These are phyloP conservation scores for Ceuthmochares aereus DNA, from an alignment of 2,113 vertebrate genomes.

Conservation along the genomic window DNA sequence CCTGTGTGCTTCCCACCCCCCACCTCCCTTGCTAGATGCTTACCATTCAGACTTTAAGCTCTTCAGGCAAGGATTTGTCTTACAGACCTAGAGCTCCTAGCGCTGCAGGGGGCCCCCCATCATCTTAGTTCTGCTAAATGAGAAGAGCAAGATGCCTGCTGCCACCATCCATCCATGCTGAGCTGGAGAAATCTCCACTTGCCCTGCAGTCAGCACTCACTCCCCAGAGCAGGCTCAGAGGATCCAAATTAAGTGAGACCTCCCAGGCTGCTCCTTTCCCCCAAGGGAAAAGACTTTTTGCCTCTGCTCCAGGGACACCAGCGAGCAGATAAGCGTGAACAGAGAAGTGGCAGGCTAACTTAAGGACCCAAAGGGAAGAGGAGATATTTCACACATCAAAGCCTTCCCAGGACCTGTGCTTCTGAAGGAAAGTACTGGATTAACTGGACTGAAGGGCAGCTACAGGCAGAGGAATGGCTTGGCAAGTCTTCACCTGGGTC, in stretches of 20 bases:
- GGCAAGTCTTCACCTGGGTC: background rate
- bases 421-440: background rate
- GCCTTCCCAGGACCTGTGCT: background rate
- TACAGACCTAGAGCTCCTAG: background rate
- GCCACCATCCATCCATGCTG: background rate
- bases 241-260: background rate
- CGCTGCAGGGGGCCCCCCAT: background rate
- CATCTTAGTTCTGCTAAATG: conserved; percentile 26
- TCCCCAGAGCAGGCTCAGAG: background rate
- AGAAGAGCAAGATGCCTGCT: conserved; percentile 39
- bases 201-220: background rate
- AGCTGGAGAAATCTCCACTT: background rate
- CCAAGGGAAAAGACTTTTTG: background rate
- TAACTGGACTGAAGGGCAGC: background rate
- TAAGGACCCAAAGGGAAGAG: background rate
- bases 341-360: background rate
- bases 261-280: background rate
- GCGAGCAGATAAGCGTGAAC: background rate
- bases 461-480: background rate
- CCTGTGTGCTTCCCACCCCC: background rate
- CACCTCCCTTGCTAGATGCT: background rate
- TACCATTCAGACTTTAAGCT: conserved; percentile 51
- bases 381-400: background rate
- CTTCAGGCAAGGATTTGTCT: conserved; percentile 56
- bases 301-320: background rate